Evolutionary conservation across 2,113 vertebrate species (phyloP), one percentile per base, ranked within the genome.

Genomic region (Chloropsis cyanopogon): DNA sequence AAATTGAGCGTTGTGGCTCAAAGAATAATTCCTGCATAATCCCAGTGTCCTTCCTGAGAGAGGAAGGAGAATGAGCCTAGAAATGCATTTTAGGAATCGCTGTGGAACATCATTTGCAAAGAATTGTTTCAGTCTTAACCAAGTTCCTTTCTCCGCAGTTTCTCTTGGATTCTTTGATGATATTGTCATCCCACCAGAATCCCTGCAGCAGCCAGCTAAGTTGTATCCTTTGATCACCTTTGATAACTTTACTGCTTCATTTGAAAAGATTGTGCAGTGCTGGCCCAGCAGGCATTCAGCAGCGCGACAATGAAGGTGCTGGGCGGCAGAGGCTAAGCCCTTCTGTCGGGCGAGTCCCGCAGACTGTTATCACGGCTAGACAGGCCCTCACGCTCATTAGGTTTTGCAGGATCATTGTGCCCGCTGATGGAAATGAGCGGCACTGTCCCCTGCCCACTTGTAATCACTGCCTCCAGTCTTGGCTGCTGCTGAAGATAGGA

Each of bases 161-260:
- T 99, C 98, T 20, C 97, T 99, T 86, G 99, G 99, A 79, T 99
- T 99, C 97, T 99, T 99, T 33, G 99, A 99, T 12, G 99, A 99
- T 97, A 99, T 99, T 78, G 96, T 99, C 91, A 99, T 99, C 69
- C 99, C 99, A 17, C 99, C 99, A 0, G 99, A 99, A 97, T 99
- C 99, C 2, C 97, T 99, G 86, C 99, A 99, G 88, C 99, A 99
- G 95, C 99, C 99, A 17, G 98, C 98, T 52, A 99, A 99, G 89
- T 99, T 99, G 99, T 99, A 99, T 99, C 99, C 99, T 98, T 92
- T 97, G 88, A 88, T 88, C 93, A 93, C 93, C 94, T 96, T 88
- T 47, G 90, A 84, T 93, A 95, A 93, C 92, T 78, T 91, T 12
- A 87, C 88, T 87, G 53, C 94, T 96, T 95, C 70, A 73, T 94